These are phyloP conservation scores for Chromobotia macracanthus DNA, from an alignment of 2,797 vertebrate genomes.

Conservation along the genomic window DNA sequence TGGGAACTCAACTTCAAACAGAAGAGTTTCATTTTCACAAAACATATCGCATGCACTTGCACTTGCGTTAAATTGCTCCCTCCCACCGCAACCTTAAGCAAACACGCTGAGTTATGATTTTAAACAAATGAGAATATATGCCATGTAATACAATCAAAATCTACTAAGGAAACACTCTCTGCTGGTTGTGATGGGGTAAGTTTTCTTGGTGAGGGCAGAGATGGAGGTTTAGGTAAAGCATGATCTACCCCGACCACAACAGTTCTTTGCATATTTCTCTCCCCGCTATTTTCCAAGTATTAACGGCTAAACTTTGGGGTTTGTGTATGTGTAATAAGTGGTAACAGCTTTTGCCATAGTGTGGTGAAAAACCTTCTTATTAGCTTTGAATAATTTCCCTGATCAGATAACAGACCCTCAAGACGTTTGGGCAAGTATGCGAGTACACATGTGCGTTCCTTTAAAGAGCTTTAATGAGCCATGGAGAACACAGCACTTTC, in stretches of 20 bases:
- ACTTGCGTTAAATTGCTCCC: conserved; percentile 8
- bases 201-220: conserved; percentile 15
- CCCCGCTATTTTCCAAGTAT: not conserved
- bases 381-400: conserved; percentile 75
- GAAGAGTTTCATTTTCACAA: conserved; percentile 58
- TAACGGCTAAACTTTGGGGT: not conserved
- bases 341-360: conserved; percentile 68
- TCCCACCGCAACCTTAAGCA: conserved; percentile 17
- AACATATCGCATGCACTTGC: conserved; percentile 45
- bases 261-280: conserved; percentile 10
- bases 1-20: conserved; percentile 69
- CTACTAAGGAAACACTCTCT: conserved; percentile 17
- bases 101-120: conserved; percentile 38
- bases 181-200: conserved; percentile 19
- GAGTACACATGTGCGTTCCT: not conserved
- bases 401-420: conserved; percentile 63
- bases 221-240: conserved; percentile 32
- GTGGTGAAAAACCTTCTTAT: conserved; percentile 73
- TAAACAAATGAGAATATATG: conserved; percentile 13
- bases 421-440: conserved; percentile 70
- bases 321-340: conserved; percentile 6
- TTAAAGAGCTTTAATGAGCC: not conserved
- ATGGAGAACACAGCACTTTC: conserved; percentile 2
- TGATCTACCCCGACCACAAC: not conserved
- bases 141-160: conserved; percentile 35